These are phyloP conservation scores for Virgularia gustaviana DNA, from an alignment of 92 coral and sea anemone species.

Conservation along the genomic window DNA sequence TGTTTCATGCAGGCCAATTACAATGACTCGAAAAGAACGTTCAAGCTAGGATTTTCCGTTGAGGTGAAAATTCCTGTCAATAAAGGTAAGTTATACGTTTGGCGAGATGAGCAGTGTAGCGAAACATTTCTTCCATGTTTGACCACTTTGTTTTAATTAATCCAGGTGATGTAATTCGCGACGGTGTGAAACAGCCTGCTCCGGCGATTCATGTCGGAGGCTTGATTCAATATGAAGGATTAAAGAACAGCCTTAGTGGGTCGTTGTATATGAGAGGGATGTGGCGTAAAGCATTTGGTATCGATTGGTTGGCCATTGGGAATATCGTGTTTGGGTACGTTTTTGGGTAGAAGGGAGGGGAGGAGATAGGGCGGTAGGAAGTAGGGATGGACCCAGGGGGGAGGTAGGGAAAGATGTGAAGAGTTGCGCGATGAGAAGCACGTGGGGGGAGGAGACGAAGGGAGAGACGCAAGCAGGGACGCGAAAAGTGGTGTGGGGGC, in stretches of 20 bases:
- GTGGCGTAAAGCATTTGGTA: conserved; percentile 79
- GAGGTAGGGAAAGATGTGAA: too few species aligned
- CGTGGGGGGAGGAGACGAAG: too few species aligned
- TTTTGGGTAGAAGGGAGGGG: not conserved
- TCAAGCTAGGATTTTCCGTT: conserved; percentile 78
- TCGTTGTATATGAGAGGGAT: conserved; percentile 82
- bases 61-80: conserved; percentile 92
- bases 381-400: not conserved
- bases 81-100: too few species aligned
- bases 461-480: too few species aligned
- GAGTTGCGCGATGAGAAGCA: too few species aligned
- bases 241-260: conserved; percentile 59
- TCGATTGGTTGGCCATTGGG: conserved; percentile 78
- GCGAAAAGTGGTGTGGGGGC: too few species aligned
- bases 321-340: conserved; percentile 75
- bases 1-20: conserved; percentile 68
- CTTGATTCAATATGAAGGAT: conserved; percentile 67
- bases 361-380: not conserved
- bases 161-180: conserved; percentile 77
- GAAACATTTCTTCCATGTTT: too few species aligned
- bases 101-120: too few species aligned
- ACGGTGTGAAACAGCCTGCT: conserved; percentile 77
- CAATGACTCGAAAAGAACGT: conserved; percentile 58
- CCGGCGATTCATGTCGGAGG: conserved; percentile 80
- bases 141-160: too few species aligned